Base-by-base conservation (phyloP, 2,797 vertebrate species). In the Spheniscus humboldti region DNA sequence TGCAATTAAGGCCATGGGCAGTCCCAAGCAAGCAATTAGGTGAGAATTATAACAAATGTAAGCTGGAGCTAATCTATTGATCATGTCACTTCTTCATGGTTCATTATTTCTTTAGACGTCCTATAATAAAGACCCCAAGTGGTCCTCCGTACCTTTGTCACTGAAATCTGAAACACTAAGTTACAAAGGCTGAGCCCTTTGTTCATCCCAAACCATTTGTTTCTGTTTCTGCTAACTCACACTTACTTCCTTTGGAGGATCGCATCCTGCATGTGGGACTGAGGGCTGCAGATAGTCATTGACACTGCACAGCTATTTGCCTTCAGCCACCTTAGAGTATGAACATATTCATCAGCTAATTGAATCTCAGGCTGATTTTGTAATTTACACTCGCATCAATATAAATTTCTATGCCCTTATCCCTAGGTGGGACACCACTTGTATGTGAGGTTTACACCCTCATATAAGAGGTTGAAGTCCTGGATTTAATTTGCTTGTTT, bases 21-120 rank as follows among this genome's bases (percentile, higher is more conserved):
- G 94, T 76, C 37, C 71, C 55, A 81, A 96, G 73, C 16, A 93
- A 95, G 83, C 85, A 90, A 80, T 96, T 97, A 92, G 53, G 71
- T 93, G 86, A 93, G 85, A 97, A 73, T 96, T 92, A 92, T 69
- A 92, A 73, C 88, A 96, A 93, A 95, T 86, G 81, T 74, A 95
- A 96, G 66, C 31, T 87, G 78, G 59, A 97, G 48, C n/a, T 82
- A 84, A 88, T 89, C 57, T 96, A 93, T 86, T 69, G 96, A 91
- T 95, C 80, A 48, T 18, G 12, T 92, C 87, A 85, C 33, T 67
- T 92, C 18, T 27, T 47, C 33, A 75, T 1, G 80, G 79, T 92
- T 92, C 80, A 79, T 96, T 93, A 95, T 86, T 92, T 90, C 62
- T 79, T 91, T 82, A 57, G 80, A 85, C 0, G 0, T 35, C n/a